Evolutionary conservation across 1,140 invertebrate species (phyloP).

Genomic region (Harpegnathos saltator): DNA sequence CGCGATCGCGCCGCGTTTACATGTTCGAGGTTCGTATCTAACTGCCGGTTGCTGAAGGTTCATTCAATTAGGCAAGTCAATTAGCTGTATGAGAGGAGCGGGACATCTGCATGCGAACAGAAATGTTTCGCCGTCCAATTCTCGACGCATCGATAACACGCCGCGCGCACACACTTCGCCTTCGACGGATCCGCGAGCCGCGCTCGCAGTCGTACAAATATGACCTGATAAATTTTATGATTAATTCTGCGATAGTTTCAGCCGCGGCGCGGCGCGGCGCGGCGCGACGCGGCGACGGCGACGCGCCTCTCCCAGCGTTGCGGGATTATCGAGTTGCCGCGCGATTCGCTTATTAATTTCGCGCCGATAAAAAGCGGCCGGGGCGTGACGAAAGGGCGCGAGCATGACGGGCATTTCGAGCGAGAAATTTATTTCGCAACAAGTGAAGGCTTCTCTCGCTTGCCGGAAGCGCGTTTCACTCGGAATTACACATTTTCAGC

Average conservation of each 20-base stretch:
- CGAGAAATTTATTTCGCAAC: slow-evolving; percentile 53
- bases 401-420: slow-evolving; percentile 33
- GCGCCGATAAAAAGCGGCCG: slow-evolving; percentile 15
- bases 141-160: slow-evolving; percentile 33
- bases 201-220: neutral
- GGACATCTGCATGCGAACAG: slow-evolving; percentile 22
- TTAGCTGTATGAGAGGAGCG: slow-evolving; percentile 28
- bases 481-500: slow-evolving; percentile 47
- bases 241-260: neutral
- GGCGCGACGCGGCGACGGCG: too few species aligned
- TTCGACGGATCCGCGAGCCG: slow-evolving; percentile 20
- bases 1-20: neutral
- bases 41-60: slow-evolving; percentile 26
- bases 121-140: slow-evolving; percentile 20
- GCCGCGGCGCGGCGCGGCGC: too few species aligned
- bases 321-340: neutral
- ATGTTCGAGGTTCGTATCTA: slow-evolving; percentile 32
- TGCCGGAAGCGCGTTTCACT: slow-evolving; percentile 11
- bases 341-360: slow-evolving; percentile 34
- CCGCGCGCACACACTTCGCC: neutral
- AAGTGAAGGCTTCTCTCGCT: slow-evolving; percentile 45
- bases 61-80: slow-evolving; percentile 56
- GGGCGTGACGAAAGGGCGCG: neutral
- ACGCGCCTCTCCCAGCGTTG: neutral
- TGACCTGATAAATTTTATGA: neutral